Percentiles rank a stretch among this genome's conserved stretches.
These are phyloP conservation scores for Platyscapa corneri DNA, from an alignment of 1,140 invertebrate species.

Conservation along the genomic window DNA sequence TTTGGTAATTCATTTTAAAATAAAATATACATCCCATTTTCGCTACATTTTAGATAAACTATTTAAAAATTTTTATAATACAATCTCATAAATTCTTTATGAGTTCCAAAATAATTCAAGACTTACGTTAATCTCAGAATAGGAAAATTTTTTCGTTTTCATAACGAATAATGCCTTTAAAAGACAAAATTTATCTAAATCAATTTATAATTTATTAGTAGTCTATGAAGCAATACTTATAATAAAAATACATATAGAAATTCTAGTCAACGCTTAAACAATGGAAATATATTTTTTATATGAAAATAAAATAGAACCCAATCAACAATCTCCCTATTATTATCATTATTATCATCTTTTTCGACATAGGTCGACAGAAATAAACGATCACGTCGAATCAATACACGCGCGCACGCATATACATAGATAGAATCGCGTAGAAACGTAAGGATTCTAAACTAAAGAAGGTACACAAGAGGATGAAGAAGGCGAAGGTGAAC, in stretches of 20 bases:
- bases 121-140: neutral
- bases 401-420: neutral
- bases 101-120: neutral
- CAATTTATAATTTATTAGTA: neutral
- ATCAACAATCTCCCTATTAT: neutral
- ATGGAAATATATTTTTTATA: neutral
- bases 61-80: too few relatives aligned
- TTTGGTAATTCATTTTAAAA: too few relatives aligned
- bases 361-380: neutral
- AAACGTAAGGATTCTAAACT: neutral
- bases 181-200: neutral
- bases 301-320: neutral
- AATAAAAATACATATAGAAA: neutral
- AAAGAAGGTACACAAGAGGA: constrained; percentile 4
- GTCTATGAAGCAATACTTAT: neutral
- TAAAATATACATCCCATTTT: too few relatives aligned
- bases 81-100: neutral
- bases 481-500: constrained; percentile 18
- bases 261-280: neutral
- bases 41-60: too few relatives aligned
- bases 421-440: neutral
- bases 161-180: too few relatives aligned
- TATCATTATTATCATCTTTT: neutral
- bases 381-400: neutral
- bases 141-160: neutral